A percentile compares a stretch with the other conserved stretches of the same genome.
phyloP scores from a whole-genome alignment of 2,888 invertebrate species.

The Drosophila peninsularis region DNA sequence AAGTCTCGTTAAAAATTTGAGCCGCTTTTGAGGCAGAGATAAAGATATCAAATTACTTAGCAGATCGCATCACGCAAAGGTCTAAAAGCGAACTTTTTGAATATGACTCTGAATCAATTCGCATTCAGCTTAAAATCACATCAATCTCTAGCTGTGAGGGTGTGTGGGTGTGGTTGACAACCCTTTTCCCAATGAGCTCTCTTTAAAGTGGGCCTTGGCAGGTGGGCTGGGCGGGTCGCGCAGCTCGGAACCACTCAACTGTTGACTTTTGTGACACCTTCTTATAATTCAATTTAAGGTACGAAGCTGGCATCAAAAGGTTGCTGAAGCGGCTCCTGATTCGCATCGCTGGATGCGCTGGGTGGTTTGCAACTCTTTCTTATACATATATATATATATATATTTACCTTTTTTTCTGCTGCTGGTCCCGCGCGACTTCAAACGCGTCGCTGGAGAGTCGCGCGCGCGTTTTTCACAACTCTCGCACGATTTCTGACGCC shows the following conservation, averaged over 20 bases:
- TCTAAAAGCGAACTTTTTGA: constrained; percentile 24
- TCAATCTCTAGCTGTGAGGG: constrained; percentile 35
- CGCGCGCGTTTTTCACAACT: constrained; percentile 46
- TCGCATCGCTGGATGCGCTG: constrained; percentile 24
- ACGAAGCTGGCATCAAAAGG: constrained; percentile 65
- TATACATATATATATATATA: neutral
- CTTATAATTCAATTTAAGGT: constrained; percentile 71
- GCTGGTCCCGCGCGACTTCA: constrained; percentile 45
- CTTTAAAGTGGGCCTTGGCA: neutral
- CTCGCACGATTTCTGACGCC: constrained; percentile 65
- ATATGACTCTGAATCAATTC: constrained; percentile 54
- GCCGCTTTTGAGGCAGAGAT: constrained; percentile 5
- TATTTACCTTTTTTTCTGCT: neutral
- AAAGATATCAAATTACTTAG: constrained; percentile 22
- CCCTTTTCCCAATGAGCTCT: constrained; percentile 36
- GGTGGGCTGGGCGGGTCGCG: constrained; percentile 6
- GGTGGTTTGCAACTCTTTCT: constrained; percentile 31
- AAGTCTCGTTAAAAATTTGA: neutral
- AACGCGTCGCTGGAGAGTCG: constrained; percentile 36
- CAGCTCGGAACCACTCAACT: constrained; percentile 36
- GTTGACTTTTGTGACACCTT: constrained; percentile 71
- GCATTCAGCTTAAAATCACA: constrained; percentile 59
- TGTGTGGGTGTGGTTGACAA: constrained; percentile 14
- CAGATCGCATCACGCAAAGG: constrained; percentile 16
- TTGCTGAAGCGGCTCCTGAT: constrained; percentile 41